Percentiles rank a stretch among this genome's conserved stretches.
Conservation (phyloP, 2,113 vertebrate genomes). For the Hypocryptadius cinnamomeus region DNA sequence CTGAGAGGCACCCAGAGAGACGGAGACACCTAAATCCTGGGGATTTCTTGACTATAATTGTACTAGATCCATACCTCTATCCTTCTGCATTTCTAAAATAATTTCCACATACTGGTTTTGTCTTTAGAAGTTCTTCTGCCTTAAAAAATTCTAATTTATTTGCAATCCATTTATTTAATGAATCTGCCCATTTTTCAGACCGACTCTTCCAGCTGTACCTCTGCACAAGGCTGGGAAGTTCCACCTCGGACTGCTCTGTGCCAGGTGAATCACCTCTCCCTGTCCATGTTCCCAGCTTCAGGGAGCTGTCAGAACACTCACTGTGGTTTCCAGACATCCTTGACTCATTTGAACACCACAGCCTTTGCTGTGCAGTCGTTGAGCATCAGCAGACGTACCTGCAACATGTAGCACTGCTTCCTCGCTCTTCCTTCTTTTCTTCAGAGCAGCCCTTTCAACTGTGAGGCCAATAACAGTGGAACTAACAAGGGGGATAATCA, state of each 20-base stretch:
- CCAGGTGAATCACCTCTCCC: neutral
- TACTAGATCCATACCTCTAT: neutral
- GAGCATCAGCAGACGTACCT: neutral
- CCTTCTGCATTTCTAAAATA: neutral
- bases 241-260: neutral
- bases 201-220: fast-evolving
- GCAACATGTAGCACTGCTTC: neutral
- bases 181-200: neutral
- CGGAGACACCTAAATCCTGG: neutral
- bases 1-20: no score
- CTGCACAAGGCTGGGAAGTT: neutral
- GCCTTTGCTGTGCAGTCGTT: neutral
- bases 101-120: neutral
- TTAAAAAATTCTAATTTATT: neutral
- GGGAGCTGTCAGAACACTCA: neutral
- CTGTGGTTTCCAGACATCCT: neutral
- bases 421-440: neutral
- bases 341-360: neutral
- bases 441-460: neutral
- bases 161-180: neutral
- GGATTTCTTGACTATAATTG: neutral
- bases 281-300: neutral
- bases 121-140: neutral
- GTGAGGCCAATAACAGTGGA: neutral
- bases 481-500: neutral